phyloP scores from a whole-genome alignment of 2,113 vertebrate genomes.

The Thermophis baileyi region DNA sequence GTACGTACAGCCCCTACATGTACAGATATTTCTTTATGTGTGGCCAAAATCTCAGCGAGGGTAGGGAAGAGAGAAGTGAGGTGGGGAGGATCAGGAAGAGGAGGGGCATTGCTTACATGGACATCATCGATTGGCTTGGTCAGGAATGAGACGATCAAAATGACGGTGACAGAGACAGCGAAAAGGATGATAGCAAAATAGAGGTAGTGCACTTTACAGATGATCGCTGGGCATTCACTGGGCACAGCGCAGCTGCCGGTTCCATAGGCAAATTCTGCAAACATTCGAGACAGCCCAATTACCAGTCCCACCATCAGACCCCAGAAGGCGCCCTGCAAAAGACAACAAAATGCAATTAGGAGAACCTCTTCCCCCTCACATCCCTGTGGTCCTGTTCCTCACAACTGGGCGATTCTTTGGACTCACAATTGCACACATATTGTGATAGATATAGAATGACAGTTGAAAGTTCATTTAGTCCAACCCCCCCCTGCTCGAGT shows the following conservation, averaged over 20 bases:
- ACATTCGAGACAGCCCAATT: constrained; percentile 83
- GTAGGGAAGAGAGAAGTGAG: not conserved
- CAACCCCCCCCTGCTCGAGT: not conserved
- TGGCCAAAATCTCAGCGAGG: not conserved
- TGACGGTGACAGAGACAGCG: constrained; percentile 55
- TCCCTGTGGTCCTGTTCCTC: not conserved
- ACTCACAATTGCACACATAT: not conserved
- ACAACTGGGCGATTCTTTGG: not conserved
- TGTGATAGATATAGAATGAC: not conserved
- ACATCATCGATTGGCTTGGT: constrained; percentile 93
- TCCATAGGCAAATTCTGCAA: constrained; percentile 85
- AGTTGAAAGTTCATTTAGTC: not conserved
- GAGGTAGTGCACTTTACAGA: constrained; percentile 94
- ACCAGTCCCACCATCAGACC: constrained; percentile 81
- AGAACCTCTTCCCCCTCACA: too few relatives aligned
- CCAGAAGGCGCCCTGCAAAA: constrained; percentile 89
- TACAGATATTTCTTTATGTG: not conserved
- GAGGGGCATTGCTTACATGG: constrained; percentile 73
- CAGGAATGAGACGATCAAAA: constrained; percentile 81
- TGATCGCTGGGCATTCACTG: constrained; percentile 84
- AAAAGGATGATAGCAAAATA: constrained; percentile 94
- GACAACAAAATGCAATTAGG: not conserved
- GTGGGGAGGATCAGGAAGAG: not conserved
- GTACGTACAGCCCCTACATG: too few relatives aligned
- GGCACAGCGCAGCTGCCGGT: constrained; percentile 83